phyloP scores from a whole-genome alignment of 2,113 vertebrate genomes.

The Aleadryas rufinucha region DNA sequence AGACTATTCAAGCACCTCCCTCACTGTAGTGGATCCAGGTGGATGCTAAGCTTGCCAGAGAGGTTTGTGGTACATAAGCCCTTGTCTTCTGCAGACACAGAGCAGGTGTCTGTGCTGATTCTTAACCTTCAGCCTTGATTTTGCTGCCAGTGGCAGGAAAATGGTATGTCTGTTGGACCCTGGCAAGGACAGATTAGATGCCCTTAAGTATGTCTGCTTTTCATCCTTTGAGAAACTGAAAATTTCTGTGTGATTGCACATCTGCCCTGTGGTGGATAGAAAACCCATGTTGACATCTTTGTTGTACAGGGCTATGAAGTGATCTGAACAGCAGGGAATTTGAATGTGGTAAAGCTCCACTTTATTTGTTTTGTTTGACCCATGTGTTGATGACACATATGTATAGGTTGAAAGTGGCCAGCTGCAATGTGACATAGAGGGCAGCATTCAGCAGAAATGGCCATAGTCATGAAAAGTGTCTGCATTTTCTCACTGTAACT shows the following conservation, averaged over 20 bases:
- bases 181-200: neutral
- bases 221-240: neutral
- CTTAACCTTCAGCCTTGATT: neutral
- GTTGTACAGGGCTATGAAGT: neutral
- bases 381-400: neutral
- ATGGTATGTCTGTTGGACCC: neutral
- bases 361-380: neutral
- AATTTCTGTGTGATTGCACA: neutral
- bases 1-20: neutral
- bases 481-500: neutral
- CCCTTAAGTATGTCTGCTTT: neutral
- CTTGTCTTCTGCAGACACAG: neutral
- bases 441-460: neutral
- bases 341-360: neutral
- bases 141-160: neutral
- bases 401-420: neutral
- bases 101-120: neutral
- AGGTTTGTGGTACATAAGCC: neutral
- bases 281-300: neutral
- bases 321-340: neutral
- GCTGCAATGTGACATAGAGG: neutral
- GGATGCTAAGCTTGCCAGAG: neutral
- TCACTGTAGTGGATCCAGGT: neutral
- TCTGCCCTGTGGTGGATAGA: neutral
- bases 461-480: neutral